Evolutionary conservation across 2,888 invertebrate genomes (phyloP), one percentile per base, ranked within the genome.

Genomic region (Xestia rhomboidea): DNA sequence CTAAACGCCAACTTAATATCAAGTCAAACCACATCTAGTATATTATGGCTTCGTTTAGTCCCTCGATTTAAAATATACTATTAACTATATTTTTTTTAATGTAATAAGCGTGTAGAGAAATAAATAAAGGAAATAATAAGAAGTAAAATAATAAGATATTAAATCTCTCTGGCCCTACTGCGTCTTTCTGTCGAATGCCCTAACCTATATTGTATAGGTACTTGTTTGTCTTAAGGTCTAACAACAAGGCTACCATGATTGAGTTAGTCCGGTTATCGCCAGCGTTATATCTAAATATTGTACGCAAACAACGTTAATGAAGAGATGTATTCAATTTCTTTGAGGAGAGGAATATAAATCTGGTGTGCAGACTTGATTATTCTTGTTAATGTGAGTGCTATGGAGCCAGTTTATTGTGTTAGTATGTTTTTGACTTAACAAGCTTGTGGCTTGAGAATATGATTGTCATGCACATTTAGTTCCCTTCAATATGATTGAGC

Each of bases 261-360:
- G 85, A 81, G 69, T 84, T 81, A 81, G 34, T 54, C 30, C 54
- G 49, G 69, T 74, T 81, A 85, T 85, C 75, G n/a, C 41, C 49
- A 5, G 2, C 66, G 34, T 44, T 57, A 18, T 49, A 74, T 75
- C 62, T 85, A 69, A 82, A 85, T 69, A 85, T 81, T 34, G 27
- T 63, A 54, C 30, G 34, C 51, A 68, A 80, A 80, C 63, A 79
- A 73, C 18, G 24, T 15, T 69, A 69, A 73, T 54, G 38, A 69
- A 69, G 51, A 62, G 6, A 46, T 54, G 62, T 54, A 34, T 24
- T 34, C 38, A 66, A 62, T 66, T 62, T n/a, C 34, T 63, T 71
- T 64, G 21, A 49, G 10, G 10, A 62, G 24, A 30, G 0, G 13
- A 41, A 41, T 8, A 64, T 30, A 13, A 46, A 51, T 46, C 44